These are phyloP conservation scores for Tachina lurida DNA, from an alignment of 2,888 invertebrate genomes.

Conservation along the genomic window DNA sequence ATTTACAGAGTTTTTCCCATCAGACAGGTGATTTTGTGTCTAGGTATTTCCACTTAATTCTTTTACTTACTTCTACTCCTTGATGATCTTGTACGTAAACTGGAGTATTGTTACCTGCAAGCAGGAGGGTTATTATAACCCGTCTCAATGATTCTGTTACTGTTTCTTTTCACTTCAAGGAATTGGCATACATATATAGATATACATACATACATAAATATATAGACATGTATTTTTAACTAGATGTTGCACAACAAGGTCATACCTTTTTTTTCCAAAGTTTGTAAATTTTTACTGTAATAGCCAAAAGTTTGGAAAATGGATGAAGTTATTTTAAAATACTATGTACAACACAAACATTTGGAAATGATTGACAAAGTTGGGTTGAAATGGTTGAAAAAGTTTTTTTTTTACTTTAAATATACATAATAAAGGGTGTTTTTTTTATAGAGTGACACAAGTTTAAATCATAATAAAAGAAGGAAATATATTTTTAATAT, in stretches of 20 bases:
- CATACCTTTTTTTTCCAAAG: constrained; percentile 19
- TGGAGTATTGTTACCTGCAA: constrained; percentile 51
- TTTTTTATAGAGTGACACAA: no score
- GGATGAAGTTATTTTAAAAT: constrained; percentile 13
- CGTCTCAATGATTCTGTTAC: constrained; percentile 69
- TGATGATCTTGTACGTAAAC: constrained; percentile 27
- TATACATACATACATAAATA: neutral
- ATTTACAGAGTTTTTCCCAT: constrained; percentile 42
- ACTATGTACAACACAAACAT: neutral
- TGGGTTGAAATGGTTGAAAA: neutral
- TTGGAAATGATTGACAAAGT: constrained; percentile 3
- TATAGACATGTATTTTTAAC: neutral
- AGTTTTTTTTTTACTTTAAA: neutral
- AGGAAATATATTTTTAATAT: no score
- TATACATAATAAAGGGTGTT: no score
- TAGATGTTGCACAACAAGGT: constrained; percentile 46
- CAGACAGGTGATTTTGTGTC: constrained; percentile 65
- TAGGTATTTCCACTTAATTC: constrained; percentile 29
- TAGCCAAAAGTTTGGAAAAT: constrained; percentile 11
- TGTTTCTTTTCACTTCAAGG: constrained; percentile 39
- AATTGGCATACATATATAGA: neutral
- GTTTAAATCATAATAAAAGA: no score
- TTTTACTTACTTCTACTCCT: neutral
- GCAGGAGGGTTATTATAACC: constrained; percentile 39
- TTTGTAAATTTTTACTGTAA: constrained; percentile 17